Conservation (phyloP, 2,113 vertebrate species). For the Chionodraco myersi region DNA sequence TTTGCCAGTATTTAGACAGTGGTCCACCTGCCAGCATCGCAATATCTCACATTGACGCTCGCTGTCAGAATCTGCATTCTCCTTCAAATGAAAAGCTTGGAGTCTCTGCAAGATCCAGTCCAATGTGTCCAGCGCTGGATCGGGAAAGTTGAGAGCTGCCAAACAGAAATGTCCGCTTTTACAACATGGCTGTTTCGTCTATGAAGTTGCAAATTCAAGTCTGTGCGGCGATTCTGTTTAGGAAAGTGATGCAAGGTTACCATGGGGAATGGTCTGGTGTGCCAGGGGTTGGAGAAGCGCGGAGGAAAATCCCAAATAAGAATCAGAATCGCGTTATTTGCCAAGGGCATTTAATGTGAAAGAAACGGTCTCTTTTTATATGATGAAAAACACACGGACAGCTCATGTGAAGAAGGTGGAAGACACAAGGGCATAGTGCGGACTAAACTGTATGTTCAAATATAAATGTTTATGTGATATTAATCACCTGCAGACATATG, state of each 20-base stretch:
- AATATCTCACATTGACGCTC: constrained; percentile 12
- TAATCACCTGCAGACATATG: not conserved
- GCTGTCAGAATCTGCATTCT: constrained; percentile 36
- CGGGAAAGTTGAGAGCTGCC: constrained; percentile 46
- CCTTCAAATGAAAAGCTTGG: constrained; percentile 25
- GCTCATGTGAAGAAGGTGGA: not conserved
- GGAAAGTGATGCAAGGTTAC: constrained; percentile 74
- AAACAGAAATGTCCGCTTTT: constrained; percentile 69
- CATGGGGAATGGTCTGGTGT: constrained; percentile 59
- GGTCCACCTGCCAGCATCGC: constrained; percentile 27
- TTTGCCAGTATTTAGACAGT: constrained; percentile 35
- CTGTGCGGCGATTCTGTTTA: constrained; percentile 67
- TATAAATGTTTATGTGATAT: not conserved
- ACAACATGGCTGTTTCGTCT: constrained; percentile 57
- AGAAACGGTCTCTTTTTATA: constrained; percentile 2
- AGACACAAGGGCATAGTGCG: not conserved
- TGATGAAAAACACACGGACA: constrained; percentile 11
- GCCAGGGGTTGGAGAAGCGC: constrained; percentile 63
- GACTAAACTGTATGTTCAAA: not conserved
- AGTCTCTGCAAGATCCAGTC: constrained; percentile 28
- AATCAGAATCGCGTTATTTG: constrained; percentile 51
- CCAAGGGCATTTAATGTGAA: constrained; percentile 40
- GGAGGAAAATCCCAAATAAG: constrained; percentile 63
- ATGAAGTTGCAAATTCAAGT: constrained; percentile 54
- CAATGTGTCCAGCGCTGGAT: constrained; percentile 69